phyloP scores from a whole-genome alignment of 2,888 invertebrate species.

The Athalia cordata region DNA sequence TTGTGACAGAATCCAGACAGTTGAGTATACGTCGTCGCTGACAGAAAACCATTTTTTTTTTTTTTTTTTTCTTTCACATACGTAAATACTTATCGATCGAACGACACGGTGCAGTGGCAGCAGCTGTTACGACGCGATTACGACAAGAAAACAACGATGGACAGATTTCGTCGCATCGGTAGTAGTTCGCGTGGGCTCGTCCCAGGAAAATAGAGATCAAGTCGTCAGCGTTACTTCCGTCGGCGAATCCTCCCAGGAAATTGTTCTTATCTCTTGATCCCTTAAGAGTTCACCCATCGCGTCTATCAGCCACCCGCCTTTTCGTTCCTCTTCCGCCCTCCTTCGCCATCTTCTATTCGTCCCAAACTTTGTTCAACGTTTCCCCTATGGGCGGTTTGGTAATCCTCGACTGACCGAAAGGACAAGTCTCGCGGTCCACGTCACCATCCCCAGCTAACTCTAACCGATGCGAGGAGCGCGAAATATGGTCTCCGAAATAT shows the following conservation, averaged over 20 bases:
- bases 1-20: too few species aligned
- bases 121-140: background rate
- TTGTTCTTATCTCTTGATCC: conserved; percentile 64
- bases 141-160: background rate
- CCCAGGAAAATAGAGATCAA: conserved; percentile 55
- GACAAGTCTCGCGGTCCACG: conserved; percentile 17
- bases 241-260: conserved; percentile 59
- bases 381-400: conserved; percentile 9
- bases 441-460: background rate
- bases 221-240: conserved; percentile 57
- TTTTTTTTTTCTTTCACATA: too few species aligned
- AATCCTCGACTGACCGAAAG: conserved; percentile 29
- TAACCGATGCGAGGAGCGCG: too few species aligned
- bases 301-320: conserved; percentile 48
- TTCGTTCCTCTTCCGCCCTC: background rate
- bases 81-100: too few species aligned
- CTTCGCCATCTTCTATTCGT: background rate
- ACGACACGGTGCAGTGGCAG: too few species aligned
- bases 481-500: too few species aligned
- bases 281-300: conserved; percentile 61
- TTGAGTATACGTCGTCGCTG: too few species aligned
- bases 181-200: conserved; percentile 46
- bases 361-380: conserved; percentile 25
- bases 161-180: conserved; percentile 4
- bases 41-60: too few species aligned